Conservation (phyloP, 2,113 vertebrate species). For the Aegotheles bennettii region DNA sequence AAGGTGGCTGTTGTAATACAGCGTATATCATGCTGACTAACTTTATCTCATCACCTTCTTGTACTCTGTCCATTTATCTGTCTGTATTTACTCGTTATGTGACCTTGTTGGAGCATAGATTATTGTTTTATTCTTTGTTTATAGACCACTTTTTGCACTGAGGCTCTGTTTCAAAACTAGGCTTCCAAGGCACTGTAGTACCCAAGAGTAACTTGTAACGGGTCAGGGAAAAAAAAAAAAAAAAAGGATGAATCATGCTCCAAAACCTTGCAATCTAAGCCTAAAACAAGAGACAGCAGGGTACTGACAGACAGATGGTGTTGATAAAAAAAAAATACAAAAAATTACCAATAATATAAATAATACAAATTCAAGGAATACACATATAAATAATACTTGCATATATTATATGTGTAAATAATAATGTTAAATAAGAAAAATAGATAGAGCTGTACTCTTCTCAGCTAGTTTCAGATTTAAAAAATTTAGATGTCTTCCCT, state of each 20-base stretch:
- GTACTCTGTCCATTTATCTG: not conserved
- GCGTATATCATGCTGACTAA: not conserved
- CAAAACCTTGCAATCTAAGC: not conserved
- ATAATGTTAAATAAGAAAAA: not conserved
- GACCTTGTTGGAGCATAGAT: not conserved
- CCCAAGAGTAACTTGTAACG: not conserved
- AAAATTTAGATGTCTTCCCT: not conserved
- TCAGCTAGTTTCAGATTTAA: not conserved
- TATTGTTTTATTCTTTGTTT: not conserved
- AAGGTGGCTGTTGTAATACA: not conserved
- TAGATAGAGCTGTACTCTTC: not conserved
- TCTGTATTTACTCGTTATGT: not conserved
- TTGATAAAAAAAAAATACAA: not conserved
- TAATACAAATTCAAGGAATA: not conserved
- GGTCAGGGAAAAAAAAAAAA: not conserved
- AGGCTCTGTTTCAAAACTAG: not conserved
- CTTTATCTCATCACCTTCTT: not conserved
- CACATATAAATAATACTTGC: not conserved
- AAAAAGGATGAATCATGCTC: not conserved
- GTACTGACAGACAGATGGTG: constrained; percentile 1
- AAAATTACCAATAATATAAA: not conserved
- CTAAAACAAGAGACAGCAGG: not conserved
- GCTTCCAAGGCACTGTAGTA: not conserved
- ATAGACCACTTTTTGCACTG: not conserved
- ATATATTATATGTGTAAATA: not conserved